A percentile compares a stretch with the other conserved stretches of the same genome.
phyloP scores from a whole-genome alignment of 2,113 vertebrate species.

The Oreochromis tanganicae region DNA sequence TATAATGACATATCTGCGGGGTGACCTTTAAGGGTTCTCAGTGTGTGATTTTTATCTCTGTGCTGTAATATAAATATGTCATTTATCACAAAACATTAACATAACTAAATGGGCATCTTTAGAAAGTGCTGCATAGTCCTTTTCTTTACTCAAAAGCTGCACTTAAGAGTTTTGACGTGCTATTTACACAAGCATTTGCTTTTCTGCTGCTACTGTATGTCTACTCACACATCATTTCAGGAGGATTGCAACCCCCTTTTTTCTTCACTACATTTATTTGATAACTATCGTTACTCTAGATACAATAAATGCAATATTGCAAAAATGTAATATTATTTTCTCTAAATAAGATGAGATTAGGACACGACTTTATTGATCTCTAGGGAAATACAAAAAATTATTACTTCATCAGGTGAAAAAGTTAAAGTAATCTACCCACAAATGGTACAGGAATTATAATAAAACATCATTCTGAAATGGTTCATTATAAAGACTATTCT shows the following conservation, averaged over 20 bases:
- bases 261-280: not conserved
- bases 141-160: not conserved
- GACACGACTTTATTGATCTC: not conserved
- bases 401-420: not conserved
- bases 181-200: not conserved
- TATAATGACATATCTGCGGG: not conserved
- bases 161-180: not conserved
- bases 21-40: slow-evolving; percentile 43
- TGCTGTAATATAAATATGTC: not conserved
- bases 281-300: not conserved
- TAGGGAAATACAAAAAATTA: not conserved
- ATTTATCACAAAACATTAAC: slow-evolving; percentile 18
- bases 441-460: not conserved
- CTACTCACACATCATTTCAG: not conserved
- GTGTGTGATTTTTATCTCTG: not conserved
- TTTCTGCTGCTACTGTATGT: not conserved
- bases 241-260: not conserved
- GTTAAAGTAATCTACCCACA: not conserved
- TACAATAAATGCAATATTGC: not conserved
- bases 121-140: not conserved
- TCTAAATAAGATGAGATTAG: not conserved
- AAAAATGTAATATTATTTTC: not conserved
- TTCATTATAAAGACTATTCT: not conserved
- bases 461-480: not conserved
- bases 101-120: not conserved